Base-by-base conservation (phyloP, 2,888 invertebrate genomes). In the Oxyscelio sp. region DNA sequence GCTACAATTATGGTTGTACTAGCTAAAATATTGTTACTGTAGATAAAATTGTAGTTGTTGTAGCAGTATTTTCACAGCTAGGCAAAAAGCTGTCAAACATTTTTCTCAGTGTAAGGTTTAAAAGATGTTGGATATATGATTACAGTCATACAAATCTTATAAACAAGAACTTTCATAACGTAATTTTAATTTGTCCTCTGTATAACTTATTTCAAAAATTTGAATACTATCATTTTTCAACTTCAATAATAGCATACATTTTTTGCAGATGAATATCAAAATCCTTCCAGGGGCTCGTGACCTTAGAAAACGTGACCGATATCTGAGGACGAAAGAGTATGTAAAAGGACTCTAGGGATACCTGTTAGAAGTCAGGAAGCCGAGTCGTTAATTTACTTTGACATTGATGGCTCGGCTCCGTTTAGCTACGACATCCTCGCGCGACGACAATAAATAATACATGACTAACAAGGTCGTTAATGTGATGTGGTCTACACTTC, bases 291-390 rank as follows among this genome's bases (percentile, higher is more conserved):
- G 8, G 15, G 4, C n/a, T 45, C 15, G 13, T 19, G 70, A 58
- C 19, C 48, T 43, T 21, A 31, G 40, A 31, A 59, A 63, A 63
- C 54, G 27, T 61, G 68, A 70, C 61, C 34, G 63, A 81, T 70
- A 68, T 56, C 56, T 34, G 22, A 61, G 48, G 48, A 65, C 40
- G 56, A 73, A 73, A 56, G 56, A 45, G 59, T 80, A 78, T 73
- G 83, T 86, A 88, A 90, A 87, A 86, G 87, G 73, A 61, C 74
- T 63, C 45, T 27, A 31, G 59, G 56, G 85, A 85, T 86, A 80
- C 73, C 90, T 88, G 81, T 78, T 74, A 70, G 89, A 91, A 93
- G 92, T 90, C 92, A 93, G 92, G 93, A 92, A 93, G 93, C 92
- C 87, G 82, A 88, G 88, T 89, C 91, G 90, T 93, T 93, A 93